These are phyloP conservation scores for Sorex araneus DNA, from an alignment of 2,113 vertebrate species.

Conservation along the genomic window DNA sequence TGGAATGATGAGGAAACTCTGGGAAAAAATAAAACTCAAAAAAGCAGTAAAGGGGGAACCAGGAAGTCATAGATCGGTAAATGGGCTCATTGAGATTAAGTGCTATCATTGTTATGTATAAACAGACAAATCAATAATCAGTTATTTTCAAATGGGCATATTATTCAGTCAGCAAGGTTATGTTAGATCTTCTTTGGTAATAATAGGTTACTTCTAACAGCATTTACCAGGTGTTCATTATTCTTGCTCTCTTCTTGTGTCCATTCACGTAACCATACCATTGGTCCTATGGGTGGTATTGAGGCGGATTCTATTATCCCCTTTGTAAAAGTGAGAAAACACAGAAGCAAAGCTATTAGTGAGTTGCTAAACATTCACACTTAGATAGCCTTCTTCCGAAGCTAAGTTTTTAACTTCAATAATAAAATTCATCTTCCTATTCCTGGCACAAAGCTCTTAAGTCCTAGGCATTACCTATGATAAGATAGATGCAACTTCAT, in stretches of 20 bases:
- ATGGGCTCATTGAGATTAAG: slow-evolving; percentile 1
- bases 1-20: not conserved
- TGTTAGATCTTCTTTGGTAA: not conserved
- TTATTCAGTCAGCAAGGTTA: not conserved
- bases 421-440: not conserved
- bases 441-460: not conserved
- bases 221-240: not conserved
- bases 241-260: not conserved
- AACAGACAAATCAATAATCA: slow-evolving; percentile 18
- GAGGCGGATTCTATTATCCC: not conserved
- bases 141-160: slow-evolving; percentile 5
- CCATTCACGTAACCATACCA: not conserved
- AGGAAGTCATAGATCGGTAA: not conserved
- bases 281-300: not conserved
- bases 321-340: slow-evolving; percentile 29
- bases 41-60: slow-evolving; percentile 20
- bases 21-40: slow-evolving; percentile 24
- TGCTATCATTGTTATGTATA: not conserved
- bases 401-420: not conserved
- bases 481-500: not conserved
- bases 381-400: not conserved
- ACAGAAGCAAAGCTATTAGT: not conserved
- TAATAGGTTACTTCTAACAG: not conserved
- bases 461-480: not conserved
- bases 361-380: not conserved